Percentiles rank a stretch among this genome's conserved stretches.
Evolutionary conservation across 1,140 invertebrate species (phyloP).

Genomic region (Arion vulgaris): DNA sequence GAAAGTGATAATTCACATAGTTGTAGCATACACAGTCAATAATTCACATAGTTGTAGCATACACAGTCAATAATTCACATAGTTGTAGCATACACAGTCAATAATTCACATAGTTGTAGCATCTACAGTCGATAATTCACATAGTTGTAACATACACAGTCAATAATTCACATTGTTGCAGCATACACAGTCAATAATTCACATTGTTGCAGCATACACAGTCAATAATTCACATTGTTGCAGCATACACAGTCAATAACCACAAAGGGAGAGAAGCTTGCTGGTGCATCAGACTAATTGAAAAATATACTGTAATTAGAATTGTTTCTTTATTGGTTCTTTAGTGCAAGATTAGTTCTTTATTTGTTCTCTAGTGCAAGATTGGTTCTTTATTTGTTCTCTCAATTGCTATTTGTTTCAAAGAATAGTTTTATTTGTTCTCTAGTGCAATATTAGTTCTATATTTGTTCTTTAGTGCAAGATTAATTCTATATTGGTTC

Average conservation of each 20-base stretch:
- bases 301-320: too few species aligned
- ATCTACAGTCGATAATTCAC: neutral
- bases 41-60: neutral
- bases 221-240: neutral
- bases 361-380: too few species aligned
- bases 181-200: slow-evolving; percentile 3
- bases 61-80: neutral
- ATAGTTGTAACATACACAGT: neutral
- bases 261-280: neutral
- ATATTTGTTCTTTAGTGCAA: too few species aligned
- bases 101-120: neutral
- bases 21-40: neutral
- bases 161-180: neutral
- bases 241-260: neutral
- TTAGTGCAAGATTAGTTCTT: too few species aligned
- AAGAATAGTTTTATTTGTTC: too few species aligned
- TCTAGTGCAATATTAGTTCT: too few species aligned
- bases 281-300: too few species aligned
- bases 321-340: too few species aligned
- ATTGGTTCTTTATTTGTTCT: too few species aligned
- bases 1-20: neutral
- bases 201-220: neutral
- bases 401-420: too few species aligned
- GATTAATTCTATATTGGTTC: too few species aligned
- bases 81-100: neutral